These are phyloP conservation scores for Odocoileus hemionus DNA, from an alignment of 2,113 vertebrate genomes.

Conservation along the genomic window DNA sequence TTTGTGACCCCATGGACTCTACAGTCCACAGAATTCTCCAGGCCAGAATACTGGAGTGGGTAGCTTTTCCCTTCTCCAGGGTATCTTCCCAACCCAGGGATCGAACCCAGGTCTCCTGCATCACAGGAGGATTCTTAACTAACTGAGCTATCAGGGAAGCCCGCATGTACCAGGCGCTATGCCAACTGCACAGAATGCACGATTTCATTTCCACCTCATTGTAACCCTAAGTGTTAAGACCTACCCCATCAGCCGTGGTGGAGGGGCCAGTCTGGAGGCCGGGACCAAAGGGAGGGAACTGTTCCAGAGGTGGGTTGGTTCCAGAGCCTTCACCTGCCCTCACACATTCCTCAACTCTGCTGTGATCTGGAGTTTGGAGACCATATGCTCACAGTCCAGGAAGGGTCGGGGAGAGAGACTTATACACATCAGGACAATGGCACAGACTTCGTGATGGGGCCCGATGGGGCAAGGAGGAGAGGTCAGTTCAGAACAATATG, in stretches of 20 bases:
- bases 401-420: background rate
- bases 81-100: background rate
- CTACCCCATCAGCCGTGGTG: rapidly evolving
- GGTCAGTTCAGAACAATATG: background rate
- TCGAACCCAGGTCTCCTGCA: background rate
- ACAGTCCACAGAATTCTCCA: background rate
- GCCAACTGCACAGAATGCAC: background rate
- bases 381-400: background rate
- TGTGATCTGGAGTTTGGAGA: background rate
- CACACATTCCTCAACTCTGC: background rate
- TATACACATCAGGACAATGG: background rate
- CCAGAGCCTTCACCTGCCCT: background rate
- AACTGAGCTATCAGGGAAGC: background rate
- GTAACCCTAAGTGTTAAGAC: background rate
- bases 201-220: background rate
- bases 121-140: background rate
- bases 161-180: background rate
- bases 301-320: background rate
- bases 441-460: rapidly evolving
- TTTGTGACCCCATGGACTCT: background rate
- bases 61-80: background rate
- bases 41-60: background rate
- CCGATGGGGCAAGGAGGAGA: background rate
- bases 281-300: background rate
- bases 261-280: background rate